Evolutionary conservation across 2,888 invertebrate genomes (phyloP).

Genomic region (Myopa testacea): DNA sequence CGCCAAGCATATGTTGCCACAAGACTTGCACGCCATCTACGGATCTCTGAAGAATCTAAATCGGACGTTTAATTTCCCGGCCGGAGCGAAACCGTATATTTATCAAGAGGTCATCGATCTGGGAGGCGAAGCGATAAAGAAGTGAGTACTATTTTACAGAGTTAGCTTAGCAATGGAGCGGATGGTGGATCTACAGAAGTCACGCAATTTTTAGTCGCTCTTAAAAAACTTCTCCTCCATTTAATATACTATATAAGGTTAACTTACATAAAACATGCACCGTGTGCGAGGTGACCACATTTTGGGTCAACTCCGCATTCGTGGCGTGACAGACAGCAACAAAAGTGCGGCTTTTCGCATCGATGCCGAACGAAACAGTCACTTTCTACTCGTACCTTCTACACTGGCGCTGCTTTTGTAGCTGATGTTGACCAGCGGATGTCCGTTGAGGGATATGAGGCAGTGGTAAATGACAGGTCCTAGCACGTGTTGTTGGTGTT

Average conservation of each 20-base stretch:
- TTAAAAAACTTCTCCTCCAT: background rate
- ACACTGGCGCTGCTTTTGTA: conserved; percentile 53
- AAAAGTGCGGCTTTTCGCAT: conserved; percentile 61
- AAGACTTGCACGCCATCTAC: conserved; percentile 71
- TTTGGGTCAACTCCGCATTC: conserved; percentile 63
- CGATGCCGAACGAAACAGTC: conserved; percentile 56
- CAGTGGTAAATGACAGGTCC: conserved; percentile 88
- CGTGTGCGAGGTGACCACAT: conserved; percentile 64
- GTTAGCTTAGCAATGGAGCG: conserved; percentile 56
- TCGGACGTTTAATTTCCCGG: conserved; percentile 73
- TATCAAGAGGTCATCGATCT: conserved; percentile 81
- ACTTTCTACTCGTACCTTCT: conserved; percentile 44
- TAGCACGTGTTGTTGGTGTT: conserved; percentile 55
- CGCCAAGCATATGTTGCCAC: conserved; percentile 83
- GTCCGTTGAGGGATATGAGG: conserved; percentile 69
- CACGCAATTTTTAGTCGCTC: background rate
- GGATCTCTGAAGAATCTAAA: conserved; percentile 70
- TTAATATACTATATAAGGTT: background rate
- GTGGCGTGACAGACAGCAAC: conserved; percentile 62
- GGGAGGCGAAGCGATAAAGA: conserved; percentile 67
- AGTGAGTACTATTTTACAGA: conserved; percentile 38
- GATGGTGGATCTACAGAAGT: conserved; percentile 60
- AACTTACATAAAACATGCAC: conserved; percentile 64
- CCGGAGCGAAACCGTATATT: conserved; percentile 75
- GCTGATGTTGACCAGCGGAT: conserved; percentile 57